Evolutionary conservation across 2,113 vertebrate species (phyloP).

Genomic region (Platichthys flesus): DNA sequence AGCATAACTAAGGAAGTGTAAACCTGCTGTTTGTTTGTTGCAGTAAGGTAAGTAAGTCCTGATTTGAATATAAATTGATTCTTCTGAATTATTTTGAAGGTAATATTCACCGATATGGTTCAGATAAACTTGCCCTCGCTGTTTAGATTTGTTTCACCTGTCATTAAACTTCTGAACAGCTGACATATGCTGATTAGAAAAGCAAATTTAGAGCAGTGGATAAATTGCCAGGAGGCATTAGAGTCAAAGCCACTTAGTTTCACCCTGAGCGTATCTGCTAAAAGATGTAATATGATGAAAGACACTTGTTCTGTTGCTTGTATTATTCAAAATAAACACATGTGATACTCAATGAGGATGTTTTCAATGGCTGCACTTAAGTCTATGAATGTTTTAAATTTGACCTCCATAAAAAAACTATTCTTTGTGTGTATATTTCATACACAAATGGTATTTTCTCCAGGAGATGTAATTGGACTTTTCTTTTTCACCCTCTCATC

Average conservation of each 20-base stretch:
- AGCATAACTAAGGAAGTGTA: neutral
- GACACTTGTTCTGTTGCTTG: constrained; percentile 31
- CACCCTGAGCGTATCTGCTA: constrained; percentile 42
- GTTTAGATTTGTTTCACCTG: neutral
- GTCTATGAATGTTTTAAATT: neutral
- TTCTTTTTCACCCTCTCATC: neutral
- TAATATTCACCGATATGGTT: neutral
- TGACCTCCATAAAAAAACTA: neutral
- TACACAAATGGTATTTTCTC: neutral
- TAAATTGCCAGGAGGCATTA: constrained; percentile 67
- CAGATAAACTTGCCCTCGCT: neutral
- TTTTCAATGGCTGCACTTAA: neutral
- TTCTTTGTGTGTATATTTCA: neutral
- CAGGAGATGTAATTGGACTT: neutral
- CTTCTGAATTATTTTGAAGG: neutral
- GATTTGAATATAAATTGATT: neutral
- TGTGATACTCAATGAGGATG: constrained; percentile 6
- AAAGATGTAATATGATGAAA: constrained; percentile 48
- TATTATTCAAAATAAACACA: constrained; percentile 5
- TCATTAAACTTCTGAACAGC: constrained; percentile 18
- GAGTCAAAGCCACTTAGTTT: constrained; percentile 53
- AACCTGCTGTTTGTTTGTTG: neutral
- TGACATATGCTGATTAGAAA: constrained; percentile 63
- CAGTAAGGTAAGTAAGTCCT: neutral
- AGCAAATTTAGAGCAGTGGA: constrained; percentile 55